Evolutionary conservation across 2,113 vertebrate species (phyloP).

Genomic region (Ptilorrhoa leucosticta): DNA sequence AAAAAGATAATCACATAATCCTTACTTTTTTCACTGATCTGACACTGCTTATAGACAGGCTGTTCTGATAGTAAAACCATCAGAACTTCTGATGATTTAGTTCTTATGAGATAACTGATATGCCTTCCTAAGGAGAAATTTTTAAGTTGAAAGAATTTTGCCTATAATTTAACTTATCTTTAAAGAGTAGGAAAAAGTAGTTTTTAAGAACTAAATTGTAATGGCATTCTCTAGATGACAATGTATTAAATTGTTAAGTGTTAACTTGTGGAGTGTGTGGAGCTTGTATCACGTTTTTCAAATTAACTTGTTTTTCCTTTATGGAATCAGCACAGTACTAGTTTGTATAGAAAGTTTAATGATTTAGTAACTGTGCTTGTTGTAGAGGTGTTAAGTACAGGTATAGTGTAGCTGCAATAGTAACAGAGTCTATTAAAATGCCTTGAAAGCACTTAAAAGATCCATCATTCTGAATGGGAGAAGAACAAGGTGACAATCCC

Average conservation of each 20-base stretch:
- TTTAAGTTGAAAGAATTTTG: neutral
- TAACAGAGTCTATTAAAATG: neutral
- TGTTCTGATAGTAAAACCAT: neutral
- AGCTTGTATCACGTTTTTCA: neutral
- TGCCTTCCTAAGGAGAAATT: neutral
- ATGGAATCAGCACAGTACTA: neutral
- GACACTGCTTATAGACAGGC: neutral
- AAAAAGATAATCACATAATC: neutral
- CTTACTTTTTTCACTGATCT: neutral
- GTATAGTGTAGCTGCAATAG: neutral
- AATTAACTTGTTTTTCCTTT: neutral
- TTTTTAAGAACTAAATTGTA: neutral
- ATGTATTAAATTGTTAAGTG: neutral
- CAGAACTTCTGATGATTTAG: neutral
- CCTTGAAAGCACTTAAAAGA: neutral
- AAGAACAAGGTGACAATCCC: neutral
- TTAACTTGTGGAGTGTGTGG: neutral
- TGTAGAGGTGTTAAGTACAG: neutral
- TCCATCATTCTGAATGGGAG: neutral
- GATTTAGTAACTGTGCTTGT: neutral
- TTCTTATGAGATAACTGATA: neutral
- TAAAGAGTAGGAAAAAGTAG: neutral
- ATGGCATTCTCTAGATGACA: neutral
- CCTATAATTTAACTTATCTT: neutral
- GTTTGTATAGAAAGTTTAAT: neutral